These are phyloP conservation scores for Zeus faber DNA, from an alignment of 2,113 vertebrate genomes.

Conservation along the genomic window DNA sequence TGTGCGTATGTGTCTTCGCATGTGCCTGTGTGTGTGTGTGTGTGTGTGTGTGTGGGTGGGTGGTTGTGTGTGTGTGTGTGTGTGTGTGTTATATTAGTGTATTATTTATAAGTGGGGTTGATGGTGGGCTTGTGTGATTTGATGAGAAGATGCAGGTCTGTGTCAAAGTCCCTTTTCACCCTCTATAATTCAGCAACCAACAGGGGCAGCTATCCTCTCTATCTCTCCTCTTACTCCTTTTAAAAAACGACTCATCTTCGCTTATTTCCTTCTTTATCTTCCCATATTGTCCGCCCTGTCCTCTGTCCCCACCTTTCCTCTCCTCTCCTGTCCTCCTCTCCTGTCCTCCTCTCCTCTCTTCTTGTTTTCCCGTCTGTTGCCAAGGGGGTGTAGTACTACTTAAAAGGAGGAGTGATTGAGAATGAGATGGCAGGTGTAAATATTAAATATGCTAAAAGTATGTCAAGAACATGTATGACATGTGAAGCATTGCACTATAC, in stretches of 20 bases:
- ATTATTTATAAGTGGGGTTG: constrained; percentile 58
- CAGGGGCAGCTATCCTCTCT: constrained; percentile 36
- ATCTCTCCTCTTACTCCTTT: constrained; percentile 11
- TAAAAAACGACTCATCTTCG: constrained; percentile 21
- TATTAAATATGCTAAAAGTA: constrained; percentile 44
- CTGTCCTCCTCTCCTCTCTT: neutral
- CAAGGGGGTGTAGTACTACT: neutral
- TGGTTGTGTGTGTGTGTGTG: neutral
- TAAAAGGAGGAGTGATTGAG: constrained; percentile 2
- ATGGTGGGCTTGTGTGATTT: constrained; percentile 63
- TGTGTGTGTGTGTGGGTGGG: neutral
- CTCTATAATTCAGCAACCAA: constrained; percentile 56
- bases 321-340: neutral
- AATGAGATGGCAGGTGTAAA: constrained; percentile 23
- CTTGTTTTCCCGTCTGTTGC: neutral
- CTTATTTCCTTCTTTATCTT: neutral
- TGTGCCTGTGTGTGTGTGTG: constrained; percentile 8
- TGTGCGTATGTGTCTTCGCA: constrained; percentile 5
- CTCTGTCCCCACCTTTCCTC: neutral
- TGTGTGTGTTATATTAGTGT: constrained; percentile 18
- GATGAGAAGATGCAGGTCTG: constrained; percentile 63
- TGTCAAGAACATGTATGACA: constrained; percentile 23
- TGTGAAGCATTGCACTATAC: neutral
- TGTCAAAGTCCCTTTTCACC: constrained; percentile 52
- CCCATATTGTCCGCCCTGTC: neutral